A percentile compares a stretch with the other conserved stretches of the same genome.
phyloP scores from a whole-genome alignment of 2,797 vertebrate genomes.

The Dendrocincla fuliginosa region DNA sequence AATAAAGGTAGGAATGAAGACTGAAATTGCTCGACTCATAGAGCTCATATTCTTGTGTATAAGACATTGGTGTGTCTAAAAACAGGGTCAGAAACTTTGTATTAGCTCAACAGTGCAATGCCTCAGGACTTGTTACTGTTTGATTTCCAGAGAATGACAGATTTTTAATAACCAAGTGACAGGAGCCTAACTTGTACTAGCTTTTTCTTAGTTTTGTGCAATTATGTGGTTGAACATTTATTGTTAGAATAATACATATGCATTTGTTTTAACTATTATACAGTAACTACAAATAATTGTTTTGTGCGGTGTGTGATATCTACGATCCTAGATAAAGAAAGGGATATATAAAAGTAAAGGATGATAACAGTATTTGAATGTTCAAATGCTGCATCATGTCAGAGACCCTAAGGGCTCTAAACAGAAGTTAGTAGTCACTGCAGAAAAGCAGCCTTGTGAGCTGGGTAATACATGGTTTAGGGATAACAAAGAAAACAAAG shows the following conservation, averaged over 20 bases:
- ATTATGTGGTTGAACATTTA: background rate
- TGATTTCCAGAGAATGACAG: background rate
- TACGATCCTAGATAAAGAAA: background rate
- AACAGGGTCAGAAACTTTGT: background rate
- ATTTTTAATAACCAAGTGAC: background rate
- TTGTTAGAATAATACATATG: background rate
- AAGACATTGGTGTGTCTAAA: background rate
- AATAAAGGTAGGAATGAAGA: background rate
- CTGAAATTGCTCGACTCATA: background rate
- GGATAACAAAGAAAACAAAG: too few relatives aligned
- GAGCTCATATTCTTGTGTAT: background rate
- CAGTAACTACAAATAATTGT: background rate
- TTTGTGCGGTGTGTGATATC: background rate
- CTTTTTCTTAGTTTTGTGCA: background rate
- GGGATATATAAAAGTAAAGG: background rate
- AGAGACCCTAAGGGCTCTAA: background rate
- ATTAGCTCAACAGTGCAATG: background rate
- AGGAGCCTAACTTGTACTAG: background rate
- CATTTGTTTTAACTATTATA: background rate
- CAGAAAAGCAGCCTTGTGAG: background rate
- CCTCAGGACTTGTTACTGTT: background rate
- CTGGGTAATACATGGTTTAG: too few relatives aligned
- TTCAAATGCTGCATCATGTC: rapidly evolving
- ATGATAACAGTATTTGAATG: background rate
- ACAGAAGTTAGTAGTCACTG: background rate